These are phyloP conservation scores for Atherix ibis DNA, from an alignment of 2,888 invertebrate genomes.

Conservation along the genomic window DNA sequence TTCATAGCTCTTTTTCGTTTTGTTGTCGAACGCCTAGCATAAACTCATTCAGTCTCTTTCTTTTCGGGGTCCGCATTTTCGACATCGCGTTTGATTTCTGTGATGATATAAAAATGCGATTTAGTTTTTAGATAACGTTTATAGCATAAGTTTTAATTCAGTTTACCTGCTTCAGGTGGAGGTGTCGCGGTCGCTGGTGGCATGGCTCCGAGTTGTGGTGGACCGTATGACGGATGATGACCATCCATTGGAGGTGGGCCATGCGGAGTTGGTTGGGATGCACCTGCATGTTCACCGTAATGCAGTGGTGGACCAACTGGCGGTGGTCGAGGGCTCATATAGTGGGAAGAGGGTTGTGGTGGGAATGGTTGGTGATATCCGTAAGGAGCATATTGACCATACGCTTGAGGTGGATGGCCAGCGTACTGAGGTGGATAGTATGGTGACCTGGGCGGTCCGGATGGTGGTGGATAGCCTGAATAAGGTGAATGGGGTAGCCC, in stretches of 20 bases:
- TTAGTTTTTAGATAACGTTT: constrained; percentile 9
- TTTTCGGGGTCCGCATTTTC: constrained; percentile 24
- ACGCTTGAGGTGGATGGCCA: constrained; percentile 28
- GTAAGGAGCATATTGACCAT: constrained; percentile 27
- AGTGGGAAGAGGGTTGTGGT: constrained; percentile 25
- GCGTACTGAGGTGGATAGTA: constrained; percentile 32
- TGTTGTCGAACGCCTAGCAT: too few species aligned
- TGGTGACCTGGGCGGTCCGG: constrained; percentile 27
- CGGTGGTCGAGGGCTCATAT: constrained; percentile 23
- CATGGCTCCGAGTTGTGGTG: constrained; percentile 11
- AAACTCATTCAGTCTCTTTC: constrained; percentile 23
- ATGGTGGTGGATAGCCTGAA: constrained; percentile 26
- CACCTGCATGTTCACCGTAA: constrained; percentile 14
- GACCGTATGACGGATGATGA: constrained; percentile 17
- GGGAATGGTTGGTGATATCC: constrained; percentile 31
- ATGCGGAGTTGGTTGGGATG: constrained; percentile 15
- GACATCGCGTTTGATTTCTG: constrained; percentile 14
- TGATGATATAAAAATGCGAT: constrained; percentile 2
- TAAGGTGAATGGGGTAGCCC: constrained; percentile 24
- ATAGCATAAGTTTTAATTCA: constrained; percentile 8
- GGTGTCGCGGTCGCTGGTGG: constrained; percentile 9
- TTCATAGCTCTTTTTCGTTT: too few species aligned
- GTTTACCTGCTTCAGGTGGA: constrained; percentile 6
- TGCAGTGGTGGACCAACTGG: constrained; percentile 16
- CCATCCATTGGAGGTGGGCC: constrained; percentile 13